phyloP scores from a whole-genome alignment of 37 sponge, comb jelly and placozoan genomes.

The Diacarnus erythraeanus region DNA sequence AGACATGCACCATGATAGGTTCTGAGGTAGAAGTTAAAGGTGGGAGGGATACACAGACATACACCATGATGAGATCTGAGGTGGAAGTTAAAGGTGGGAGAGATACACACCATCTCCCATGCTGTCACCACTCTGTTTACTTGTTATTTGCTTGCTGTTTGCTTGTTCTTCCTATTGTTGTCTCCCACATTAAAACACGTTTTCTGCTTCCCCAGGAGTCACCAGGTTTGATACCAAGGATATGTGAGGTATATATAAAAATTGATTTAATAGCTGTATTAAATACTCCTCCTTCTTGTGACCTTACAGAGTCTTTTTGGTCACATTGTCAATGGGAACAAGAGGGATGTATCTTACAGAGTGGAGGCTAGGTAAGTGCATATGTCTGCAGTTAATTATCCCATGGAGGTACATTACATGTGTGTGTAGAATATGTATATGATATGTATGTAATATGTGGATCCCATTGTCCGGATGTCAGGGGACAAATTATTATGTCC shows the following conservation, averaged over 20 bases:
- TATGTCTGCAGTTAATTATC: no score
- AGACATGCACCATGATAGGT: constrained; percentile 95
- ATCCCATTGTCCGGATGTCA: no score
- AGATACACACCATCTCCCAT: constrained; percentile 9
- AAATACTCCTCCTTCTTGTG: background rate
- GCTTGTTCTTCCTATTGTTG: background rate
- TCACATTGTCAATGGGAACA: constrained; percentile 25
- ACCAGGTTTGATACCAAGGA: constrained; percentile 77
- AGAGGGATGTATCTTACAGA: constrained; percentile 59
- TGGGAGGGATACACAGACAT: constrained; percentile 65
- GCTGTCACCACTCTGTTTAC: background rate
- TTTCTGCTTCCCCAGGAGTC: background rate
- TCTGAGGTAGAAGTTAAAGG: constrained; percentile 51
- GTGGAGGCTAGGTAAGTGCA: constrained; percentile 75
- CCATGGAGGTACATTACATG: no score
- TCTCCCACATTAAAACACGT: background rate
- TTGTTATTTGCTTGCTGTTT: background rate
- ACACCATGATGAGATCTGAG: constrained; percentile 92
- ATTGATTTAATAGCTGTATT: background rate
- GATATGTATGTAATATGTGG: no score
- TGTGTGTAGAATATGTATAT: no score
- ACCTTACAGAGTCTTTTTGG: constrained; percentile 40
- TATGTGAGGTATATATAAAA: constrained; percentile 59
- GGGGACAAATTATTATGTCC: no score
- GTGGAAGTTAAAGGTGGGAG: no score